Base-by-base conservation (phyloP, 2,113 vertebrate genomes). In the Forbesichthys papilliferus region DNA sequence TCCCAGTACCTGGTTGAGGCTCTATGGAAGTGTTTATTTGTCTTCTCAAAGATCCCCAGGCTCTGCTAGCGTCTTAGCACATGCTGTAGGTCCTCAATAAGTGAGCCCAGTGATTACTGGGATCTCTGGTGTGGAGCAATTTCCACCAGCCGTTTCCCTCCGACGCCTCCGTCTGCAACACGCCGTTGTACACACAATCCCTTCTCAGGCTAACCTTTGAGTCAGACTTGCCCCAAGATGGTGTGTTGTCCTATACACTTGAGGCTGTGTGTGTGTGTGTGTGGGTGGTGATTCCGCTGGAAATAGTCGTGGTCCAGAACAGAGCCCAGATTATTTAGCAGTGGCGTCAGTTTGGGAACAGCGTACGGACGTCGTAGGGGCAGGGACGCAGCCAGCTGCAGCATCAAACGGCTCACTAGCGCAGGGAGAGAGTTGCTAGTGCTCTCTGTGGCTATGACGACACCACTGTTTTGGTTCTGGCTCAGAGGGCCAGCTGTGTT, bases 81-180 rank as follows among this genome's bases (percentile, higher is more conserved):
- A 84, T 20, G 73, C 65, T 72, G 58, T 53, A 69, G 1, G 3
- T 62, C 71, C 73, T 11, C 14, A 68, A 73, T 77, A 84, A 78
- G 78, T 84, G 69, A 87, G 65, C 69, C 57, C n/a, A 48, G 80
- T 14, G 65, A 66, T 86, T 86, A 83, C 87, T 83, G 78, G 83
- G 80, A 81, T 77, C 74, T 14, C 18, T n/a, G 49, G 55, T 52
- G 52, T 54, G 61, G 61, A 73, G 75, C 20, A 65, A 16, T 85
- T 86, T 87, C 86, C 86, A 83, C 74, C 82, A 78, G 57, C 61
- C 71, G 61, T 16, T 56, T 60, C 60, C 79, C 4, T 12, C 1
- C 12, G 57, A 11, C 42, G 52, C 60, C 11, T 42, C 12, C 13
- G 13, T 69, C 54, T 74, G 27, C 48, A 64, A 64, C 18, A 51